phyloP scores from a whole-genome alignment of 2,113 vertebrate genomes.

The Empidonax traillii region DNA sequence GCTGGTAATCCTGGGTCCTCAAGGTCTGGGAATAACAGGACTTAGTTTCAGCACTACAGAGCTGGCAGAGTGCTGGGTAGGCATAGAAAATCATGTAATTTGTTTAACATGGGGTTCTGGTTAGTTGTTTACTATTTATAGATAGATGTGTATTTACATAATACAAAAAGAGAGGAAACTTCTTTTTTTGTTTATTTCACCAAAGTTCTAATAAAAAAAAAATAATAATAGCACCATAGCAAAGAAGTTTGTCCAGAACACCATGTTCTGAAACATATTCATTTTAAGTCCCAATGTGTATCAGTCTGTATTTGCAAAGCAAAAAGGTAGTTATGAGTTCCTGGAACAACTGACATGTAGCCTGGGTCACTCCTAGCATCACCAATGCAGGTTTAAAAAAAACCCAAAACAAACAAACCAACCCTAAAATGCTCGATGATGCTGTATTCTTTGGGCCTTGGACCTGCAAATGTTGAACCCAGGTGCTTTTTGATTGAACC shows the following conservation, averaged over 20 bases:
- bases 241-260: not conserved
- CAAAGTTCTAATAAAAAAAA: not conserved
- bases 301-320: not conserved
- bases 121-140: not conserved
- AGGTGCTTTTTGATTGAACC: rapidly evolving
- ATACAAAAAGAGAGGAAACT: not conserved
- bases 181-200: not conserved
- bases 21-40: not conserved
- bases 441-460: not conserved
- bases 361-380: not conserved
- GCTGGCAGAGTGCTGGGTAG: not conserved
- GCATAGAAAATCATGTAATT: not conserved
- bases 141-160: not conserved
- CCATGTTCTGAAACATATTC: not conserved
- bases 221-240: not conserved
- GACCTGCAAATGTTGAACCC: not conserved
- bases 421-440: not conserved
- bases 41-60: not conserved
- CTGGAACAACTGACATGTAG: not conserved
- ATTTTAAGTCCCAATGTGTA: not conserved
- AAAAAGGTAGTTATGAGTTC: not conserved
- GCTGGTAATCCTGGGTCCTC: not conserved
- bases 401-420: not conserved
- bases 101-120: not conserved
- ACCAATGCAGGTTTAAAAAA: not conserved